Evolutionary conservation across 2,113 vertebrate genomes (phyloP), one percentile per base, ranked within the genome.

Genomic region (Eurystomus gularis): DNA sequence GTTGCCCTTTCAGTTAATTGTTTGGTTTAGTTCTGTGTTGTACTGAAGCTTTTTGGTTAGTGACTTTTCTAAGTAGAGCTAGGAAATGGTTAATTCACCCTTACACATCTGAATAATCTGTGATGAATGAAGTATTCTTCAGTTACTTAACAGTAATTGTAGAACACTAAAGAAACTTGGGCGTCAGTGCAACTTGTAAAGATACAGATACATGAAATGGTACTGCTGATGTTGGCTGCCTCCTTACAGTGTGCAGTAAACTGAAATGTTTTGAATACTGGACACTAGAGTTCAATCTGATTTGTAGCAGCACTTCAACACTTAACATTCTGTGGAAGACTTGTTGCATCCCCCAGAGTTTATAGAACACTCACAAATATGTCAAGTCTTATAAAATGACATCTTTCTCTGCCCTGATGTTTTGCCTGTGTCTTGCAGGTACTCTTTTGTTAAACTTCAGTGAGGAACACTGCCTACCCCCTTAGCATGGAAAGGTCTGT

Each of bases 161-260:
- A 39, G 33, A 81, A 40, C 37, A 13, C 42, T 83, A 25, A 69
- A 58, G 46, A 16, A 80, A 33, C 35, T 58, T 73, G 26, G 28
- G 17, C 19, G 64, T 77, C 39, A 69, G 17, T 33, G 3, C 58
- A 58, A 25, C 29, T 35, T 60, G 17, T 80, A 42, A 71, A 18
- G 28, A n/a, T 62, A 72, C 1, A 1, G 62, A 10, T 55, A 42
- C 0, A 0, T 28, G 37, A 55, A 42, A 35, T 25, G 16, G 15
- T 75, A 20, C 35, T 68, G 24, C 70, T 75, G 66, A 35, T 6
- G 3, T 31, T 55, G 33, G 12, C 35, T 55, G 7, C 26, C 14
- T 60, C 17, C 37, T 83, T 37, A 8, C 11, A 5, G 37, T 66
- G 49, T 37, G 31, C 17, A 8, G 20, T 82, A 48, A 76, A 60